Base-by-base conservation (phyloP, 2,888 invertebrate species). In the Baronia brevicornis region DNA sequence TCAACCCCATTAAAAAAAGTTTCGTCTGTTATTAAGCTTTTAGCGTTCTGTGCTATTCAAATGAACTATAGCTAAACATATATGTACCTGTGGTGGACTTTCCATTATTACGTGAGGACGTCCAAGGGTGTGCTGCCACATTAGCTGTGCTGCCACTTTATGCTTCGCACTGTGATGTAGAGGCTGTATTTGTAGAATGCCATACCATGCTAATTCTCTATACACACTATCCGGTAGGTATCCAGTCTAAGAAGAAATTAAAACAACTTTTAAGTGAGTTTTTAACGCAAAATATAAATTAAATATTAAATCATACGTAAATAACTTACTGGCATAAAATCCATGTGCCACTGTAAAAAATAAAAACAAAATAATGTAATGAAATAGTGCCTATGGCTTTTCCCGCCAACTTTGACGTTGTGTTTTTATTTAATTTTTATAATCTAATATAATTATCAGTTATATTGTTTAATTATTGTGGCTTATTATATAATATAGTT, bases 101-200 rank as follows among this genome's bases (percentile, higher is more conserved):
- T 82, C 84, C 74, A 84, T 62, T 7, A 84, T 80, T 3, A 84
- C 74, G 35, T 80, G 73, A 1, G 84, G 84, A 31, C 84, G 57
- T 3, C 80, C 80, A n/a, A 84, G 56, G 0, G 80, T 80, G 33
- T 84, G 78, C 41, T 77, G 72, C 84, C 84, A 84, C n/a, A 84
- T 82, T 5, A 80, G 48, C 35, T 77, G 72, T 0, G 84, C 82
- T 1, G 78, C 84, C 5, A 78, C 62, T 52, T 74, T 80, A 31
- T 73, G 69, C 41, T 84, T 84, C 1, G 78, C 52, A 29, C 80
- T 84, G 40, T 78, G 77, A 22, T 78, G 77, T 0, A 84, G 55
- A 0, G 84, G 84, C 34, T 79, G 71, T 6, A 82, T 80, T 54
- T 84, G 84, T 0, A 82, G 55, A 9, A 84, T 84, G 3, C 80